These are phyloP conservation scores for Coenonympha glycerion DNA, from an alignment of 2,888 invertebrate genomes.

Conservation along the genomic window DNA sequence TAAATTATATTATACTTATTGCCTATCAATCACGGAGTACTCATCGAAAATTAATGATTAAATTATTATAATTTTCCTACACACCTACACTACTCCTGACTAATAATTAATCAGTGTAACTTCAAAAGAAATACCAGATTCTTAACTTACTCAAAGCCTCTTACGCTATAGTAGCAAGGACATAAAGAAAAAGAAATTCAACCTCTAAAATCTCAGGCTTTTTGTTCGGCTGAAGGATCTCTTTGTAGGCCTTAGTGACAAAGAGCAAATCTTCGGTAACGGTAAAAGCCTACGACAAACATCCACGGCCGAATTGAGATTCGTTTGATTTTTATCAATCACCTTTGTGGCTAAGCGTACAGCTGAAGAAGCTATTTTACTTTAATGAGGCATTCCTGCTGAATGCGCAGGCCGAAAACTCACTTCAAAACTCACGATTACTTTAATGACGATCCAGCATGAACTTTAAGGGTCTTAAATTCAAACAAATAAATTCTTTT, in stretches of 20 bases:
- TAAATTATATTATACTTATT: too few species aligned
- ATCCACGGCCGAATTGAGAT: not conserved
- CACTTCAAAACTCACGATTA: too few species aligned
- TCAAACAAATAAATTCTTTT: too few species aligned
- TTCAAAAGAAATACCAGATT: not conserved
- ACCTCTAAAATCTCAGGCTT: conserved; percentile 1
- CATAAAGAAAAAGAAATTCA: conserved; percentile 5
- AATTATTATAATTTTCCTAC: too few species aligned
- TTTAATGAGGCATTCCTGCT: too few species aligned
- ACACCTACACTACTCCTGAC: too few species aligned
- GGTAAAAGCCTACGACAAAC: conserved; percentile 8
- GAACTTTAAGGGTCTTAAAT: too few species aligned
- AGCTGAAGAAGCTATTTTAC: not conserved
- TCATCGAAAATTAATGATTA: too few species aligned
- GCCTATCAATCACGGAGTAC: too few species aligned
- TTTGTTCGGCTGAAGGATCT: not conserved
- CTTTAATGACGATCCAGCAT: too few species aligned
- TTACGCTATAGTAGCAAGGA: not conserved
- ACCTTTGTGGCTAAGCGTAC: not conserved
- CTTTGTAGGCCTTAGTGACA: not conserved
- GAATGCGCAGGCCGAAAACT: too few species aligned
- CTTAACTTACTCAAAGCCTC: not conserved
- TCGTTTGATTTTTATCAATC: conserved; percentile 12
- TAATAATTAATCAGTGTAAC: too few species aligned
- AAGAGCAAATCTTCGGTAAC: conserved; percentile 5